A percentile compares a stretch with the other conserved stretches of the same genome.
phyloP scores from a whole-genome alignment of 1,140 invertebrate species.

The Tetramorium simillimum region DNA sequence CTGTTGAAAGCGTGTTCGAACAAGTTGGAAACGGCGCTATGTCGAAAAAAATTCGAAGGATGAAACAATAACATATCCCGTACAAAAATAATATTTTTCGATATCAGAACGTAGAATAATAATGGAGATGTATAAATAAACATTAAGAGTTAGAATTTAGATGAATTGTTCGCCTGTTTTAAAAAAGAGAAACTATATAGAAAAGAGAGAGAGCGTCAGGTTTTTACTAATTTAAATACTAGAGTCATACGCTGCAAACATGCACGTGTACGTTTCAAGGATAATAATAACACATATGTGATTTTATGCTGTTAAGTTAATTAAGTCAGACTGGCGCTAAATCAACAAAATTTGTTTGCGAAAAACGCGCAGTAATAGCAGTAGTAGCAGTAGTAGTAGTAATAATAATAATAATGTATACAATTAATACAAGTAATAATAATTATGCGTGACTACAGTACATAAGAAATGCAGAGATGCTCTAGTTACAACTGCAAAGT shows the following conservation, averaged over 20 bases:
- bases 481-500: neutral
- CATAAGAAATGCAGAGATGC: neutral
- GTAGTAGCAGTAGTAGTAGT: no score
- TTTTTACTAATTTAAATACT: neutral
- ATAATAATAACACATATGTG: neutral
- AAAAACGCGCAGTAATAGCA: neutral
- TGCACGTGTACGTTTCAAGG: neutral
- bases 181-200: neutral
- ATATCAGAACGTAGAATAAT: neutral
- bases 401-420: constrained; percentile 1
- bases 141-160: neutral
- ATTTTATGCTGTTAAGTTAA: neutral
- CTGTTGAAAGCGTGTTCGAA: constrained; percentile 12
- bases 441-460: constrained; percentile 18
- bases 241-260: neutral
- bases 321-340: neutral
- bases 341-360: neutral
- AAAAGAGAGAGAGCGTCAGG: neutral
- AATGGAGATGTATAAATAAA: constrained; percentile 13
- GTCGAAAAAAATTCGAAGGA: neutral
- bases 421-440: neutral
- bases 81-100: constrained; percentile 10
- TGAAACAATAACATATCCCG: neutral
- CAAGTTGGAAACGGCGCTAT: neutral
- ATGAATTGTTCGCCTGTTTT: neutral